Evolutionary conservation across 2,113 vertebrate genomes (phyloP).

Genomic region (Boleophthalmus pectinirostris): DNA sequence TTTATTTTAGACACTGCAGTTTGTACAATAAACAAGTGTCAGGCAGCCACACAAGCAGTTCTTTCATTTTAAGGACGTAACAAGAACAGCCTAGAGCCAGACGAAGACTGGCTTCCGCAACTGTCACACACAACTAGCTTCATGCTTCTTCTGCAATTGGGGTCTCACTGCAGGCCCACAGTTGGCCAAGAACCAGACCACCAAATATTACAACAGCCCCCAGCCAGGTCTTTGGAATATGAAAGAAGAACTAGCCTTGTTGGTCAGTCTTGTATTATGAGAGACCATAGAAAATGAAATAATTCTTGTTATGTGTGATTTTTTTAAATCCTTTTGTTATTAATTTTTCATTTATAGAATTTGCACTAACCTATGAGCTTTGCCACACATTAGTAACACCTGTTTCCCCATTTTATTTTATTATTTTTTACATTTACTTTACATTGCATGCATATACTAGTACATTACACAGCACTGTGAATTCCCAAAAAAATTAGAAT

Average conservation of each 20-base stretch:
- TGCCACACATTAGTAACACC: too few species aligned
- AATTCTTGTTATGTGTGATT: not conserved
- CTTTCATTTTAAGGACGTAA: constrained; percentile 16
- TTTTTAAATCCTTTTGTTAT: too few species aligned
- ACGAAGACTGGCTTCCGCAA: not conserved
- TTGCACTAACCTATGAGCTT: not conserved
- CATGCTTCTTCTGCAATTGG: not conserved
- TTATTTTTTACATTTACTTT: too few species aligned
- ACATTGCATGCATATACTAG: too few species aligned
- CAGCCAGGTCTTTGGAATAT: not conserved
- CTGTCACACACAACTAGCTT: not conserved
- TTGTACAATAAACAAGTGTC: constrained; percentile 31
- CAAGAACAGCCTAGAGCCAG: not conserved
- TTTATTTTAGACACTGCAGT: constrained; percentile 31
- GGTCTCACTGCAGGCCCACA: not conserved
- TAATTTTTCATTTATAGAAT: not conserved
- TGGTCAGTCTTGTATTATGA: not conserved
- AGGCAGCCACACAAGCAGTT: constrained; percentile 12
- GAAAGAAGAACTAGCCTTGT: not conserved
- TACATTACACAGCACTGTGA: too few species aligned
- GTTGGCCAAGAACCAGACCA: not conserved
- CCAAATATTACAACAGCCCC: not conserved
- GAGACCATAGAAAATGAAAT: not conserved
- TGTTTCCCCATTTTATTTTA: too few species aligned
- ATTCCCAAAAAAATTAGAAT: too few species aligned